Base-by-base conservation (phyloP, 2,113 vertebrate species). In the Cettia cetti region DNA sequence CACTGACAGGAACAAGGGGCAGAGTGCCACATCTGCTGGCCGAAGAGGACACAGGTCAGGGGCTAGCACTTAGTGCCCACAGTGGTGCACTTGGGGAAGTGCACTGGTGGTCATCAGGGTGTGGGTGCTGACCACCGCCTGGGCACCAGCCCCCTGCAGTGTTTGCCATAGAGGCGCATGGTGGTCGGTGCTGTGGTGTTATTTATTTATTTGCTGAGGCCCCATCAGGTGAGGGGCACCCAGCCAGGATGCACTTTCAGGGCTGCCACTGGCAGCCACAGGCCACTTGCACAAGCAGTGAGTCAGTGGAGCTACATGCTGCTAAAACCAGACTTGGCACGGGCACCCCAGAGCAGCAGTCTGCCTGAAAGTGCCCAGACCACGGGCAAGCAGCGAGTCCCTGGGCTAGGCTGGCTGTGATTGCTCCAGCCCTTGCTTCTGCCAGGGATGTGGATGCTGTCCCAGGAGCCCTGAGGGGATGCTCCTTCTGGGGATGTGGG, bases 131-230 rank as follows among this genome's bases (percentile, higher is more conserved):
- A 49, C 39, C 8, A 10, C 39, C 0, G 4, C 19, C 4, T 44
- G 76, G 53, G 45, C 60, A 54, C 35, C 0, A 7, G 18, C 56
- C 40, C 85, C 42, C 82, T 23, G 52, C 4, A 7, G 77, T 95
- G 96, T 97, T 97, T 96, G 94, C 96, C 54, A 24, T 74, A 78
- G 94, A 90, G 93, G 77, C 4, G 0, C 61, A 26, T 86, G 96
- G 96, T 39, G 1, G 89, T 91, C 18, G 7, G 91, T 27, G 1
- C 64, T 74, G 95, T 1, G 18, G 61, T 7, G 15, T 90, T 95
- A 91, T 95, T 97, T 97, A 97, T 98, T 98, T 98, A 96, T 98
- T 98, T 98, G 97, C 97, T 96, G 95, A 96, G 94, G 89, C 91
- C 86, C 20, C 75, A 96, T 96, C 97, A 97, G 97, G 97, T 97